Conservation (phyloP, 2,797 vertebrate genomes). For the Leucoraja ocellata region DNA sequence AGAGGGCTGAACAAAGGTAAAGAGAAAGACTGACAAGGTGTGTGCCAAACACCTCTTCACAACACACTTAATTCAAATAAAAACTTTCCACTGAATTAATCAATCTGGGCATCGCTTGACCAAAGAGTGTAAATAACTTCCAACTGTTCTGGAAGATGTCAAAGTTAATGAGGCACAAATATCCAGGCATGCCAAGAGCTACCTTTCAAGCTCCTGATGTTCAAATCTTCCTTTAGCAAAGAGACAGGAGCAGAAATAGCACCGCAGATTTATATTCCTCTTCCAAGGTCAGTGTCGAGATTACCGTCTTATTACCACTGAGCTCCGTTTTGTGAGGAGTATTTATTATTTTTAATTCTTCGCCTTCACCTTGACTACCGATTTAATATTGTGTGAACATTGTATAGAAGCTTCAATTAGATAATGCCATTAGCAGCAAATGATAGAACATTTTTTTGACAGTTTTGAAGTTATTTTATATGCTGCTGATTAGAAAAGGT, state of each 20-base stretch:
- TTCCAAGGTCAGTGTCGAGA: neutral
- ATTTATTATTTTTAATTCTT: neutral
- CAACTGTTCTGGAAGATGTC: neutral
- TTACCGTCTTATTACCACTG: neutral
- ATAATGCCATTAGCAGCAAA: neutral
- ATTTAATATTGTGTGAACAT: neutral
- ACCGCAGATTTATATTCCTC: neutral
- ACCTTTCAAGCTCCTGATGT: neutral
- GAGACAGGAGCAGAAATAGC: neutral
- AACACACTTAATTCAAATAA: neutral
- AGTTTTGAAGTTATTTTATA: neutral
- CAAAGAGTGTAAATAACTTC: neutral
- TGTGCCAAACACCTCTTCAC: neutral
- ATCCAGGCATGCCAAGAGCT: neutral
- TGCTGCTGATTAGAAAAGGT: neutral
- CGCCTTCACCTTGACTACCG: neutral
- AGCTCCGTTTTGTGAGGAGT: neutral
- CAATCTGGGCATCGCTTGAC: neutral
- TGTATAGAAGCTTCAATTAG: neutral
- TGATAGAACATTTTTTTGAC: neutral
- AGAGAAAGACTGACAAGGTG: neutral
- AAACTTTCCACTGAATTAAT: neutral
- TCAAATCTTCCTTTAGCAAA: neutral
- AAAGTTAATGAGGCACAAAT: neutral
- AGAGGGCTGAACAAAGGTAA: neutral